These are phyloP conservation scores for Gymnosoma rotundatum DNA, from an alignment of 2,888 invertebrate species.

Conservation along the genomic window DNA sequence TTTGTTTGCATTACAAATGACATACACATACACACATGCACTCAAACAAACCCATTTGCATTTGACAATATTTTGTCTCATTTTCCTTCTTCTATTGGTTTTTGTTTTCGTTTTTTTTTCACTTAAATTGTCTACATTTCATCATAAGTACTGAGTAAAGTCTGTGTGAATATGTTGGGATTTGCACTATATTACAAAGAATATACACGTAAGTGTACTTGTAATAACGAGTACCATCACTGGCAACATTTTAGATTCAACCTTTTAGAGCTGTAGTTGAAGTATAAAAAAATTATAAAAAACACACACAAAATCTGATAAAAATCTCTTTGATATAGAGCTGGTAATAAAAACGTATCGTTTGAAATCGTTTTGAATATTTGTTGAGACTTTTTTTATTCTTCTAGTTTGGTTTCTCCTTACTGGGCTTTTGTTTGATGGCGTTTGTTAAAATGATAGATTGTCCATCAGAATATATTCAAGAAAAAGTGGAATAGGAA, in stretches of 20 bases:
- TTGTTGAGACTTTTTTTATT: constrained; percentile 55
- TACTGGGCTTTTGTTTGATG: constrained; percentile 64
- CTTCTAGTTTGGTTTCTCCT: constrained; percentile 7
- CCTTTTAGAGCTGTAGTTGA: constrained; percentile 14
- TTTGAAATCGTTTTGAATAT: constrained; percentile 69
- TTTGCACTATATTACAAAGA: constrained; percentile 40
- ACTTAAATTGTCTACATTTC: constrained; percentile 56
- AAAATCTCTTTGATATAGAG: constrained; percentile 66
- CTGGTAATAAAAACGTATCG: constrained; percentile 69
- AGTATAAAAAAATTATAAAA: not conserved
- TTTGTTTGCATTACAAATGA: constrained; percentile 65
- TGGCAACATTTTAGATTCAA: constrained; percentile 31
- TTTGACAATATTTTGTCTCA: constrained; percentile 56
- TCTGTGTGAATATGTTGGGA: constrained; percentile 10
- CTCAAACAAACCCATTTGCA: constrained; percentile 19
- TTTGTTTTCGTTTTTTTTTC: not conserved
- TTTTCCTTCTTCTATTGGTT: constrained; percentile 45
- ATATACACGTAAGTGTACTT: constrained; percentile 39
- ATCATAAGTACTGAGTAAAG: constrained; percentile 39
- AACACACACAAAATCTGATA: constrained; percentile 44
- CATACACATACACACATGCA: constrained; percentile 18
- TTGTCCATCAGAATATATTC: constrained; percentile 68
- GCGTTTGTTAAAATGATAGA: constrained; percentile 72
- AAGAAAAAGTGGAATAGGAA: constrained; percentile 32
- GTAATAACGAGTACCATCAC: constrained; percentile 46